phyloP scores from a whole-genome alignment of 2,113 vertebrate genomes.

The Falco punctatus region DNA sequence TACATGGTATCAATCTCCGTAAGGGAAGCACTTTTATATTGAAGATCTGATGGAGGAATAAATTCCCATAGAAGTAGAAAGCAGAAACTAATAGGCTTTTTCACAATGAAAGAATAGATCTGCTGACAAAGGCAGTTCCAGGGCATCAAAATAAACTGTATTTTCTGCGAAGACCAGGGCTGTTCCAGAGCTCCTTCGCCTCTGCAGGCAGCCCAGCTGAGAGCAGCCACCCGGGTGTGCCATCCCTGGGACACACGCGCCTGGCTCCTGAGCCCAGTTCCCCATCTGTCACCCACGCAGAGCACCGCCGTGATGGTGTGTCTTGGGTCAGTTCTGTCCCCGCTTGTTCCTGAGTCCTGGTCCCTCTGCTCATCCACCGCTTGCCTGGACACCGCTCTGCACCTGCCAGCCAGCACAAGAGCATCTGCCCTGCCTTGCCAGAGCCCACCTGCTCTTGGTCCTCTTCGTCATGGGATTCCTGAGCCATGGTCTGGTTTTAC shows the following conservation, averaged over 20 bases:
- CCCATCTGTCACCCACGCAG: rapidly evolving
- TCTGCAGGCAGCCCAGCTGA: neutral
- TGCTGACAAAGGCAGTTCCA: slow-evolving; percentile 57
- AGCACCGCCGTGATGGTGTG: rapidly evolving
- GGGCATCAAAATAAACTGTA: slow-evolving; percentile 40
- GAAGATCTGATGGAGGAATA: slow-evolving; percentile 66
- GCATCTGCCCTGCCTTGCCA: neutral
- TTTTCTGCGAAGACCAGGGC: neutral
- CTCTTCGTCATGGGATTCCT: rapidly evolving
- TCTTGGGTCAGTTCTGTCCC: neutral
- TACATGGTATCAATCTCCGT: neutral
- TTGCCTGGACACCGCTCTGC: neutral
- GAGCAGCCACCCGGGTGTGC: neutral
- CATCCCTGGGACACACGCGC: rapidly evolving
- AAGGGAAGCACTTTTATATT: slow-evolving; percentile 58
- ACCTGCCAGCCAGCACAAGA: neutral
- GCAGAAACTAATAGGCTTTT: slow-evolving; percentile 50
- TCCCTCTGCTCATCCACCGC: neutral
- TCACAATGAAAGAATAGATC: slow-evolving; percentile 47
- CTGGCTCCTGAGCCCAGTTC: neutral
- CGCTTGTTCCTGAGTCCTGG: neutral
- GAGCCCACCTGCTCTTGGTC: neutral
- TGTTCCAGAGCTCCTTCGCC: neutral
- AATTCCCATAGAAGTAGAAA: slow-evolving; percentile 62
- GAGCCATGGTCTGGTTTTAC: neutral